Conservation (phyloP, 92 coral and sea anemone species). For the Porites cylindrica region DNA sequence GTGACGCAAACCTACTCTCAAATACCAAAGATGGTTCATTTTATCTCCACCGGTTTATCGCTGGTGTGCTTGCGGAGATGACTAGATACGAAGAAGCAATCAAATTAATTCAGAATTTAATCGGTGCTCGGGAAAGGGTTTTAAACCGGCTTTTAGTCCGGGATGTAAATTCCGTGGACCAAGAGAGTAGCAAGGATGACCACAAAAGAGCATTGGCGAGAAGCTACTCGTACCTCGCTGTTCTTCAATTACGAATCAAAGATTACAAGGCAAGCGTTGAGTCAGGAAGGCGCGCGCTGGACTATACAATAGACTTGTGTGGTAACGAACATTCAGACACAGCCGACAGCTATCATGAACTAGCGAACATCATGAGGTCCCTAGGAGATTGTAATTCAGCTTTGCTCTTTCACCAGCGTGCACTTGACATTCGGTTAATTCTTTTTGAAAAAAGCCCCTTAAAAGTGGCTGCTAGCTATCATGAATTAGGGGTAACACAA, state of each 20-base stretch:
- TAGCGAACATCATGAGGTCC: background rate
- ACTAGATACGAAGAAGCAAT: slow-evolving; percentile 4
- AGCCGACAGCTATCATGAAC: background rate
- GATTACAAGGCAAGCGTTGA: slow-evolving; percentile 6
- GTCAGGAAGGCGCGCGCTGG: background rate
- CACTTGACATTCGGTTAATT: background rate
- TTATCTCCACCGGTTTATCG: background rate
- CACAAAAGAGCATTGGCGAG: background rate
- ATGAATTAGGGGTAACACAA: slow-evolving; percentile 1
- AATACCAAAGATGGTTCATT: background rate
- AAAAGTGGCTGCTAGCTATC: slow-evolving; percentile 7
- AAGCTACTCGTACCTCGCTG: slow-evolving; percentile 18
- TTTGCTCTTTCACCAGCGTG: background rate
- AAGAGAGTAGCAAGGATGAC: background rate
- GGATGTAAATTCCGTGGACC: background rate
- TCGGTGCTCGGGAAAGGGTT: background rate
- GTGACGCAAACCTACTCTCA: background rate
- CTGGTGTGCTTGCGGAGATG: slow-evolving; percentile 3
- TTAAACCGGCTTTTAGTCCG: too few relatives aligned
- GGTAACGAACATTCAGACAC: background rate
- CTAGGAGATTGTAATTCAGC: background rate
- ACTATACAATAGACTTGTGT: background rate
- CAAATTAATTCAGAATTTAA: background rate
- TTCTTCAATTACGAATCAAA: background rate
- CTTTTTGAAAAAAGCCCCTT: background rate